phyloP scores from a whole-genome alignment of 2,113 vertebrate genomes.

The Erythrocebus patas region DNA sequence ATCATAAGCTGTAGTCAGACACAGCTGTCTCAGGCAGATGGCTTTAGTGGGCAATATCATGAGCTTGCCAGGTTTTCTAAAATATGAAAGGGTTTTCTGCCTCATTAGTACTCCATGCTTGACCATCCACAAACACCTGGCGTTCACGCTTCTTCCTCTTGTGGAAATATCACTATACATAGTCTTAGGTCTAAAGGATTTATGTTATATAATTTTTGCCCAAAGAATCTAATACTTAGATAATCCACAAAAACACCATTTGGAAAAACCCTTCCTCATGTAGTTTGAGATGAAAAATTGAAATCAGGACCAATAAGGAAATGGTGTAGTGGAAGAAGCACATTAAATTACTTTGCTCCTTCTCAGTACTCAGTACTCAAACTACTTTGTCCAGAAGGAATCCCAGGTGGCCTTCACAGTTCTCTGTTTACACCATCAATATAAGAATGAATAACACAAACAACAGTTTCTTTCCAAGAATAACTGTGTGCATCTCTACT shows the following conservation, averaged over 20 bases:
- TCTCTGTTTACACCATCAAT: background rate
- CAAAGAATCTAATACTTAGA: background rate
- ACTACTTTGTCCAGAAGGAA: background rate
- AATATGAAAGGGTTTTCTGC: conserved; percentile 66
- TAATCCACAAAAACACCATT: background rate
- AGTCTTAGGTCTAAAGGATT: conserved; percentile 31
- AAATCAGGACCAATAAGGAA: background rate
- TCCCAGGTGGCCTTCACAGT: background rate
- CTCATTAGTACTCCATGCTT: conserved; percentile 70
- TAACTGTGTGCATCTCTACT: background rate
- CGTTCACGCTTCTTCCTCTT: conserved; percentile 33
- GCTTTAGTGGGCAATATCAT: conserved; percentile 65
- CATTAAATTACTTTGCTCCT: conserved; percentile 17
- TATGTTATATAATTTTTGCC: background rate
- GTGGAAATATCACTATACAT: conserved; percentile 22
- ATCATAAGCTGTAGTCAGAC: conserved; percentile 49
- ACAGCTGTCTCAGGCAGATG: conserved; percentile 73
- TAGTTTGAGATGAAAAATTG: background rate
- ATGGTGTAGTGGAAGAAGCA: background rate
- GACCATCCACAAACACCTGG: conserved; percentile 73
- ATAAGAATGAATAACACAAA: background rate
- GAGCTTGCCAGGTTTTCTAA: conserved; percentile 68
- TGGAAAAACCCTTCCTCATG: background rate
- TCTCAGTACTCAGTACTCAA: background rate
- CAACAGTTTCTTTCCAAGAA: background rate